Conservation (phyloP, 2,113 vertebrate species). For the Tetraodon nigroviridis region DNA sequence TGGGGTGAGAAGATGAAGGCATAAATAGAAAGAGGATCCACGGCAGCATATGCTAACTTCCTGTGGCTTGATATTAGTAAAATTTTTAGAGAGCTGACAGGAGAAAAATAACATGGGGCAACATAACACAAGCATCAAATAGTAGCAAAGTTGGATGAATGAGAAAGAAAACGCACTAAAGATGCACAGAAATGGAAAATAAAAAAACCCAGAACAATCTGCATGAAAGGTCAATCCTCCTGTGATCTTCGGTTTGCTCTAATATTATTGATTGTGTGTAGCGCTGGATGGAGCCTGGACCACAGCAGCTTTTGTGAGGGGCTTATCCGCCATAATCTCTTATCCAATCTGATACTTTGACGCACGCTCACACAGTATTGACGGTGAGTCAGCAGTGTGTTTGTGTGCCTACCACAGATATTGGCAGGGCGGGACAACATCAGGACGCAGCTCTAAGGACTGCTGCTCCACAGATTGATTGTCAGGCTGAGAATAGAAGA, state of each 20-base stretch:
- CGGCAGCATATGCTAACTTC: slow-evolving; percentile 29
- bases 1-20: slow-evolving; percentile 46
- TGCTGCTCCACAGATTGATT: slow-evolving; percentile 35
- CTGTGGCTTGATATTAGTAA: slow-evolving; percentile 17
- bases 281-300: neutral
- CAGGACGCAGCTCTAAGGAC: slow-evolving; percentile 12
- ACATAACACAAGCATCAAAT: neutral
- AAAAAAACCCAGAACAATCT: no score
- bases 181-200: no score
- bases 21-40: slow-evolving; percentile 47
- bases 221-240: neutral
- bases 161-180: no score
- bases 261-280: slow-evolving; percentile 15
- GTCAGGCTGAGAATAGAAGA: slow-evolving; percentile 35
- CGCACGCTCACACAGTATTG: slow-evolving; percentile 12
- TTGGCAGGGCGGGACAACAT: slow-evolving; percentile 25
- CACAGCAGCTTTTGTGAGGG: slow-evolving; percentile 4
- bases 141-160: no score
- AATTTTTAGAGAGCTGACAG: slow-evolving; percentile 3
- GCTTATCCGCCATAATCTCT: slow-evolving; percentile 25
- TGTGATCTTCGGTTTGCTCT: slow-evolving; percentile 8
- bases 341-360: slow-evolving; percentile 12
- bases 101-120: slow-evolving; percentile 2
- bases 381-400: slow-evolving; percentile 41
- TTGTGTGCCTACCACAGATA: slow-evolving; percentile 25